A percentile compares a stretch with the other conserved stretches of the same genome.
Conservation (phyloP, 2,113 vertebrate species). For the Puma concolor region DNA sequence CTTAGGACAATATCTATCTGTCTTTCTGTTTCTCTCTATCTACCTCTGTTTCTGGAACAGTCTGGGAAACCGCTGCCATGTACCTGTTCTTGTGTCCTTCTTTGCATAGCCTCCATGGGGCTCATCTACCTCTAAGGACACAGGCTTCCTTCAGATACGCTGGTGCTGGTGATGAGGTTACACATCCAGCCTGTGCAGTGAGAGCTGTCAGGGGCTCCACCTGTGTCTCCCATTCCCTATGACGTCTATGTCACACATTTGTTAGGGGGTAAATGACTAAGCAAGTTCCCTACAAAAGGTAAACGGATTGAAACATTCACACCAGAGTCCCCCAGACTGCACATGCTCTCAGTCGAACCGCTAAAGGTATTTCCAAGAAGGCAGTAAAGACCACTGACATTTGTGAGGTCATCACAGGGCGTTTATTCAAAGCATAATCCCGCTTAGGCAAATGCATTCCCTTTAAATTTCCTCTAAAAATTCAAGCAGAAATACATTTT, state of each 20-base stretch:
- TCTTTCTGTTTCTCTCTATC: background rate
- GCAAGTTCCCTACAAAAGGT: background rate
- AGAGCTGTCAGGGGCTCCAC: background rate
- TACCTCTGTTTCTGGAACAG: background rate
- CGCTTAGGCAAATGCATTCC: background rate
- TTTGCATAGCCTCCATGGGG: accelerated
- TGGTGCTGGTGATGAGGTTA: accelerated
- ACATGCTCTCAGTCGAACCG: background rate
- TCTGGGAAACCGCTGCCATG: background rate
- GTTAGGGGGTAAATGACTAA: background rate
- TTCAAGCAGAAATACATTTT: background rate
- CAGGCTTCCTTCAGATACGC: background rate
- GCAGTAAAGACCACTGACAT: background rate
- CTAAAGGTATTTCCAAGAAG: background rate
- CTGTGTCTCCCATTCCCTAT: background rate
- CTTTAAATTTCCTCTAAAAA: background rate
- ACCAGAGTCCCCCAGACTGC: background rate
- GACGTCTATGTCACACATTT: background rate
- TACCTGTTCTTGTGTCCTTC: background rate
- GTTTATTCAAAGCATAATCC: background rate
- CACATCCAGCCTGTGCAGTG: accelerated
- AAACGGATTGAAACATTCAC: background rate
- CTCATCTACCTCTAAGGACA: background rate
- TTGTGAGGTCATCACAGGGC: background rate
- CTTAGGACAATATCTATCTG: background rate